Evolutionary conservation across 2,113 vertebrate species (phyloP).

Genomic region (Lasiurus borealis): DNA sequence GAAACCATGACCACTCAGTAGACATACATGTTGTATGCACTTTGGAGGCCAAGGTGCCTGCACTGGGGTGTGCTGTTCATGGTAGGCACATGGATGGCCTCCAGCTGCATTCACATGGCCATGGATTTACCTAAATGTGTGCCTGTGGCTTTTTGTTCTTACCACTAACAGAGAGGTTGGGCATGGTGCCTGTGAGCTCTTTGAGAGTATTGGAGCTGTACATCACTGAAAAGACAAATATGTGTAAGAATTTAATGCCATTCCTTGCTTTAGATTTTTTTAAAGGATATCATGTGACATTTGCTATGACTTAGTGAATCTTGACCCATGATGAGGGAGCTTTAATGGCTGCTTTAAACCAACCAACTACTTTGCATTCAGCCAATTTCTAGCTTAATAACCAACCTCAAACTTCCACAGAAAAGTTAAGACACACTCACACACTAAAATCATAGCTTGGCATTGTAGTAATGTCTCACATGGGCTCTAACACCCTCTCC

Average conservation of each 20-base stretch:
- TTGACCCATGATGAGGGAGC: background rate
- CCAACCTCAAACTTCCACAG: background rate
- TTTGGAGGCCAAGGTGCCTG: background rate
- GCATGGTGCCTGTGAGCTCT: background rate
- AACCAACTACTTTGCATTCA: background rate
- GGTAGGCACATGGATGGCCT: background rate
- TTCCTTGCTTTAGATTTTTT: background rate
- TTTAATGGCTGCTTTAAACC: background rate
- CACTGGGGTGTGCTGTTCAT: rapidly evolving
- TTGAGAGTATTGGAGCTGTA: background rate
- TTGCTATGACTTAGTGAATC: background rate
- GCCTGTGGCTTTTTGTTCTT: background rate
- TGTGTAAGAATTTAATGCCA: background rate
- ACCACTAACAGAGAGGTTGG: background rate
- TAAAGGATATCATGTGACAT: background rate
- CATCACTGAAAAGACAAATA: background rate
- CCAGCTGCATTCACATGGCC: rapidly evolving
- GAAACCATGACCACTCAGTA: background rate
- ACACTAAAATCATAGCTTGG: too few relatives aligned
- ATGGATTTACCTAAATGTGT: background rate
- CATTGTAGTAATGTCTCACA: background rate
- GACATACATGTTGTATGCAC: too few relatives aligned
- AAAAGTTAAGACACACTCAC: background rate
- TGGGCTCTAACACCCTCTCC: background rate
- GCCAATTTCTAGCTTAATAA: background rate